Evolutionary conservation across 2,797 vertebrate genomes (phyloP), one percentile per base, ranked within the genome.

Genomic region (Semotilus atromaculatus): DNA sequence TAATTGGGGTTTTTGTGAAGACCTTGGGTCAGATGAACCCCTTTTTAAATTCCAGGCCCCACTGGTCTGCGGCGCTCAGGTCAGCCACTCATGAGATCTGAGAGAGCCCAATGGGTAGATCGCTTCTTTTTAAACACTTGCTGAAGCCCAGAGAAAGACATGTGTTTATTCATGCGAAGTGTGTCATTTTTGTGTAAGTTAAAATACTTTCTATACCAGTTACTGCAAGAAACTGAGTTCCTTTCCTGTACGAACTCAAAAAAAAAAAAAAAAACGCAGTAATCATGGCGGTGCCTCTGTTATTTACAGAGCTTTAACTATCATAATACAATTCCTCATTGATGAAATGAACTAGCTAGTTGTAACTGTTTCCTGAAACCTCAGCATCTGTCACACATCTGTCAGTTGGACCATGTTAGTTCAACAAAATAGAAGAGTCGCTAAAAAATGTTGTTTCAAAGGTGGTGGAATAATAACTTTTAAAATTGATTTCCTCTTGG

Each of bases 1-100:
- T 95, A 94, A 95, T 94, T 95, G 89, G 90, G 91, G 93, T 94
- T 94, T 93, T 89, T 91, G 92, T 92, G 91, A 91, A 91, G 88
- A 89, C 87, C 89, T 75, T 86, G 90, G 75, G 67, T 80, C 82
- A 81, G 81, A 78, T 81, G 85, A 71, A 90, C 89, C 89, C 83
- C 26, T 45, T 85, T 87, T 58, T 7, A 40, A 78, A 64, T 55
- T 70, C 55, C 29, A 23, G 73, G 62, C 66, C 58, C 34, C n/a
- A 31, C 26, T 80, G 80, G 74, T 60, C 80, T 29, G 18, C 2
- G 1, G 26, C n/a, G 58, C 43, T 74, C 29, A 34, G 72, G 75
- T 88, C 76, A 83, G 55, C 38, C 31, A 53, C 60, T 62, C 38
- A 14, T n/a, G 18, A 68, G 86, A 74, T 78, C 82, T 71, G n/a